Base-by-base conservation (phyloP, 2,888 invertebrate species). In the Dysmachus trigonus region DNA sequence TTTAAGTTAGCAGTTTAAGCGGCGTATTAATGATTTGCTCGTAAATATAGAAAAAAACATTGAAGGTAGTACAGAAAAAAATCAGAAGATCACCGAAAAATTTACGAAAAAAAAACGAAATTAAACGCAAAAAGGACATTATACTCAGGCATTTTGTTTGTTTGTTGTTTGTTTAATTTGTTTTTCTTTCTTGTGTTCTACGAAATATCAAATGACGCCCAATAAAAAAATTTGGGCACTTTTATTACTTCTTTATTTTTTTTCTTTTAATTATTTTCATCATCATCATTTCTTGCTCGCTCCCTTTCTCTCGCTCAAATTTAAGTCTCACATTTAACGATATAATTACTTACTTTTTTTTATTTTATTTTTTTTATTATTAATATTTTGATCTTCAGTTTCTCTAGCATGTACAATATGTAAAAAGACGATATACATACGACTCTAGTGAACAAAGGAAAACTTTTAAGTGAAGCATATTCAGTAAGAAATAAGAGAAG, bases 1-100 rank as follows among this genome's bases (percentile, higher is more conserved):
- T 82, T 82, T 35, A 82, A 82, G 82, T 62, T 62, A 82, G 82
- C 82, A 82, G 35, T 82, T 41, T 82, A 82, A 82, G 82, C 62
- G 82, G 82, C 82, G 35, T 82, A 62, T 82, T 33, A 62, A 62
- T 62, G 53, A 38, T 35, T 62, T 82, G 71, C 71, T 82, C 22
- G 22, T 30, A 18, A 82, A 82, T 7, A 33, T 7, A 82, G 18
- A n/a, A 62, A n/a, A 62, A 38, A 62, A 62, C 22, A 41, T 41
- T 82, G 53, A 62, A 71, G 62, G 62, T 18, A 35, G 18, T n/a
- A 77, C 33, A 41, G 41, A 41, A 41, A 41, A n/a, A 35, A 41
- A 41, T 77, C 22, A 41, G 35, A 35, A 15, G 74, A 74, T 18
- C 35, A 33, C 10, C 62, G 62, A 72, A 30, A 27, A 72, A 72